Base-by-base conservation (phyloP, 2,888 invertebrate species). In the Belgica antarctica region DNA sequence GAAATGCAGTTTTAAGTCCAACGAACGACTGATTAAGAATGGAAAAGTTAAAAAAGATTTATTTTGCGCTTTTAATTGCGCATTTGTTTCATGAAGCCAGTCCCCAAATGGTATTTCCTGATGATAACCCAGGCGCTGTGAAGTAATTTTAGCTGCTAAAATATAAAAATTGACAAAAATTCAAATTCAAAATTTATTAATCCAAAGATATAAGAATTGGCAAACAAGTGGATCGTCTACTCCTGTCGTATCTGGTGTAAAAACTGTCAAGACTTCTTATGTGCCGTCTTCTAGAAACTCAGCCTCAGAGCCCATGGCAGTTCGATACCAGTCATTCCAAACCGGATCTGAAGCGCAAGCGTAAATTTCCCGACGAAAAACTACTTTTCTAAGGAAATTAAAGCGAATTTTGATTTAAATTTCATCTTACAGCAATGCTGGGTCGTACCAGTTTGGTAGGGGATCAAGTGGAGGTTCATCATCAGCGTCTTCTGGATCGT, bases 401-500 rank as follows among this genome's bases (percentile, higher is more conserved):
- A 46, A 3, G 3, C 2, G 17, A 46, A 2, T 3, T 46, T 46
- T 7, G 17, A 46, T 7, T 46, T 12, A n/a, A 19, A 57, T 25
- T 24, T 24, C 27, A 25, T 17, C 5, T 10, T 57, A 22, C 61
- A 61, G 61, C 7, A 61, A 61, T 61, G 61, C 61, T 61, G 61
- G 61, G 22, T 52, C 52, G 5, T n/a, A 19, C 10, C 17, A 22
- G 10, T 52, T 17, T 52, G 52, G 52, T 2, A 19, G 52, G 17
- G 52, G 52, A 52, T n/a, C n/a, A n/a, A 52, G 52, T 52, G 52
- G 52, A n/a, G 8, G 12, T 3, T 52, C 52, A n/a, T n/a, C n/a
- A n/a, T n/a, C n/a, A n/a, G n/a, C n/a, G n/a, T n/a, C n/a, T n/a
- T 52, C 68, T 28, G 57, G 57, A 4, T 57, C 68, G 25, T 17